Percentiles rank a stretch among this genome's conserved stretches.
These are phyloP conservation scores for Brachypalpus laphriformis DNA, from an alignment of 2,888 invertebrate species.

Conservation along the genomic window DNA sequence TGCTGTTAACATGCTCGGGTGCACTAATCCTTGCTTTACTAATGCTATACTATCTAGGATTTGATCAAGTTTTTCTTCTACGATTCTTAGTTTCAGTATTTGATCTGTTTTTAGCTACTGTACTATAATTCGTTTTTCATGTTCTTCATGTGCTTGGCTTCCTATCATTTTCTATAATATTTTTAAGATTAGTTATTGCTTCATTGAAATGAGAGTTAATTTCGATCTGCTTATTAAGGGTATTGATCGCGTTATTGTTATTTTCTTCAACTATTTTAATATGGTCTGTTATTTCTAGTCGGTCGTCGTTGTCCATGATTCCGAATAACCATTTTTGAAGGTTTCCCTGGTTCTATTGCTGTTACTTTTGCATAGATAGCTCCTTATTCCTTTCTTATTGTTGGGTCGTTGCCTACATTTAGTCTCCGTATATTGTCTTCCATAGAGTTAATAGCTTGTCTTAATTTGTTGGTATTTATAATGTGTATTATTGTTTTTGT, in stretches of 20 bases:
- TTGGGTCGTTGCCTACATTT: not conserved
- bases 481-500: not conserved
- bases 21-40: not conserved
- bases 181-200: too few species aligned
- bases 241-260: too few species aligned
- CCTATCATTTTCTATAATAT: too few species aligned
- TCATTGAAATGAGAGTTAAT: too few species aligned
- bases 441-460: not conserved
- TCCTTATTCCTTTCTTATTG: too few species aligned
- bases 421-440: not conserved
- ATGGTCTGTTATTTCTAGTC: too few species aligned
- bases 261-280: too few species aligned
- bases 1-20: slow-evolving; percentile 12
- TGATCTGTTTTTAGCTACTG: slow-evolving; percentile 14
- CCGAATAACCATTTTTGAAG: too few species aligned
- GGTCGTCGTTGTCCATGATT: too few species aligned
- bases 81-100: slow-evolving; percentile 5
- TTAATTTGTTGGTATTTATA: not conserved
- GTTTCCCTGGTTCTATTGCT: too few species aligned
- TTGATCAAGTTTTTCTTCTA: slow-evolving; percentile 9
- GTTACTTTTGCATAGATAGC: too few species aligned
- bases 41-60: not conserved
- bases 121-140: slow-evolving; percentile 11
- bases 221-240: too few species aligned
- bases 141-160: not conserved